A percentile compares a stretch with the other conserved stretches of the same genome.
These are phyloP conservation scores for Homarus gammarus DNA, from an alignment of 2,888 invertebrate genomes.

Conservation along the genomic window DNA sequence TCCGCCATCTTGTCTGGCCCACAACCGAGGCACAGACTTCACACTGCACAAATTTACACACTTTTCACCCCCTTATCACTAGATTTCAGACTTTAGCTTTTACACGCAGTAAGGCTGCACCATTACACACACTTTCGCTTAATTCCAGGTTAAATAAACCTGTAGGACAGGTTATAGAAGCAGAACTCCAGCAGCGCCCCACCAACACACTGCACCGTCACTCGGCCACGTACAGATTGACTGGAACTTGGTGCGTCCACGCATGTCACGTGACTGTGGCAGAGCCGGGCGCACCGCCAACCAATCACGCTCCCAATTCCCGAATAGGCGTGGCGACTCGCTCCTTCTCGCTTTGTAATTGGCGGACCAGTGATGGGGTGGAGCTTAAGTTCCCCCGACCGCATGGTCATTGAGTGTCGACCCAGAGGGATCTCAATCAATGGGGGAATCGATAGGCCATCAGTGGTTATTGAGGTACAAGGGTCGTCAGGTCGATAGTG, in stretches of 20 bases:
- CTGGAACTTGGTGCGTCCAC: constrained; percentile 59
- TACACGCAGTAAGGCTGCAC: constrained; percentile 36
- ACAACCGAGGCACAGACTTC: constrained; percentile 54
- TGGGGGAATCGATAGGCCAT: constrained; percentile 71
- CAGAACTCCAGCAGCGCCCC: constrained; percentile 54
- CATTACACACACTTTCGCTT: constrained; percentile 53
- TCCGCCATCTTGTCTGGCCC: constrained; percentile 70
- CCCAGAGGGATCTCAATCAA: constrained; percentile 64
- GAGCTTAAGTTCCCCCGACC: constrained; percentile 51
- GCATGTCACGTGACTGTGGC: constrained; percentile 71
- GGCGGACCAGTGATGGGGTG: constrained; percentile 38
- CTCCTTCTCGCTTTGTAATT: constrained; percentile 38
- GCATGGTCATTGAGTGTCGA: constrained; percentile 69
- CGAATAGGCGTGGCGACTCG: constrained; percentile 44
- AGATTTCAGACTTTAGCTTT: constrained; percentile 43
- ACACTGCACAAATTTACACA: constrained; percentile 58
- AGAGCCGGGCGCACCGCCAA: constrained; percentile 50
- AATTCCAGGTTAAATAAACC: constrained; percentile 43
- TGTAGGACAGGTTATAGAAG: constrained; percentile 39
- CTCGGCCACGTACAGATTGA: constrained; percentile 70
- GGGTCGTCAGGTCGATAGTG: constrained; percentile 43
- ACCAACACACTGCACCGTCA: constrained; percentile 58
- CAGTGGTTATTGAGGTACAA: constrained; percentile 51
- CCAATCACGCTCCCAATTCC: constrained; percentile 35
- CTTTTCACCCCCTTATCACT: constrained; percentile 50